These are phyloP conservation scores for Pterois miles DNA, from an alignment of 2,797 vertebrate genomes.

Conservation along the genomic window DNA sequence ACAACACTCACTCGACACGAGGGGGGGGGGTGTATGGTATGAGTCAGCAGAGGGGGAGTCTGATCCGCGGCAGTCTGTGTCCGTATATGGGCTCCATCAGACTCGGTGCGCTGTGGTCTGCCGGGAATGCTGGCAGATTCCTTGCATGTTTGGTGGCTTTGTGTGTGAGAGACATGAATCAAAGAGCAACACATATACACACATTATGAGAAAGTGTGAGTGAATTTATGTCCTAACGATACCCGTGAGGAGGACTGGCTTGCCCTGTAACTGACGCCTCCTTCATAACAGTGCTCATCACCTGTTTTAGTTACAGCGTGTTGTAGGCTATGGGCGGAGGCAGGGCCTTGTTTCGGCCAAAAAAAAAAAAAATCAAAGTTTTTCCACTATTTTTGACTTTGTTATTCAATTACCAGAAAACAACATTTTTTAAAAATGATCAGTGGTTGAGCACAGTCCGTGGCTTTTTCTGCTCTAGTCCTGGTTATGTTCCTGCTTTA, in stretches of 20 bases:
- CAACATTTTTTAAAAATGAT: background rate
- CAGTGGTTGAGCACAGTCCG: background rate
- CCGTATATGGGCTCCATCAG: constrained; percentile 76
- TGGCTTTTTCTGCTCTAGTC: background rate
- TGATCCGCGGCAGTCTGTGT: constrained; percentile 54
- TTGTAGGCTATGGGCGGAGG: background rate
- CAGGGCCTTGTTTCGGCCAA: background rate
- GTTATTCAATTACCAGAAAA: background rate
- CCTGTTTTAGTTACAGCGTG: background rate
- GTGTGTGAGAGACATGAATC: constrained; percentile 49
- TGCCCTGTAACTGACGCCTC: background rate
- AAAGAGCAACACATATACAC: constrained; percentile 29
- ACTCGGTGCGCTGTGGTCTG: constrained; percentile 62
- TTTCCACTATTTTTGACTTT: background rate
- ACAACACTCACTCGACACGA: background rate
- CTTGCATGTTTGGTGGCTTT: constrained; percentile 78
- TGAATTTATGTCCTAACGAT: background rate
- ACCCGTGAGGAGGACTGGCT: background rate
- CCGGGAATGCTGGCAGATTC: constrained; percentile 79
- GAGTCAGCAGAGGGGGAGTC: constrained; percentile 63
- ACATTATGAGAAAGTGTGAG: background rate
- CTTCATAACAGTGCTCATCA: background rate
- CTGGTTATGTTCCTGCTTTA: background rate
- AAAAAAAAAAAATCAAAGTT: background rate
- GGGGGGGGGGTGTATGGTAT: constrained; percentile 11